These are phyloP conservation scores for Triplophysa tibetana DNA, from an alignment of 2,113 vertebrate genomes.

Conservation along the genomic window DNA sequence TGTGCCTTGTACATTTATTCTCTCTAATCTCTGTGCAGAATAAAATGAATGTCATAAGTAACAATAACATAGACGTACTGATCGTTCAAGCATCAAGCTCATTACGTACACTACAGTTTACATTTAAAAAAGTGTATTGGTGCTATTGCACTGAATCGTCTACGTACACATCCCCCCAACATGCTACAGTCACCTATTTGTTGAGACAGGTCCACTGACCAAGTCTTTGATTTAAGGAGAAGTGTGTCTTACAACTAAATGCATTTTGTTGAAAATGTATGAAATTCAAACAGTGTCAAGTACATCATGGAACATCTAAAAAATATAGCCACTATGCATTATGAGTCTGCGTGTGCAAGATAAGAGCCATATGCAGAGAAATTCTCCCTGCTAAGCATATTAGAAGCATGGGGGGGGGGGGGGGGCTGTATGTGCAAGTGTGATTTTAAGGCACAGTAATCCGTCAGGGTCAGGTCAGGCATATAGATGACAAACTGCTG, in stretches of 20 bases:
- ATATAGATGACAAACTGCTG: constrained; percentile 41
- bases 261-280: constrained; percentile 27
- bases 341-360: not conserved
- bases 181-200: not conserved
- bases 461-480: constrained; percentile 38
- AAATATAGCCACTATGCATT: constrained; percentile 15
- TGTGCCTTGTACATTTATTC: not conserved
- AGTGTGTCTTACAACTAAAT: constrained; percentile 3
- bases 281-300: constrained; percentile 9
- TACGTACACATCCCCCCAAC: not conserved
- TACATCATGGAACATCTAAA: not conserved
- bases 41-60: not conserved
- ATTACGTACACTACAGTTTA: too few relatives aligned
- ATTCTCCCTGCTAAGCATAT: constrained; percentile 19
- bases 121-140: not conserved
- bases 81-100: too few relatives aligned
- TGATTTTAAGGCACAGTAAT: constrained; percentile 29
- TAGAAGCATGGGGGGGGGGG: not conserved
- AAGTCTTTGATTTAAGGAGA: not conserved
- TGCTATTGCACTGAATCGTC: not conserved
- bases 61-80: not conserved
- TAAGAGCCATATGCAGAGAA: constrained; percentile 25
- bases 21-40: not conserved
- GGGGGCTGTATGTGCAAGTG: constrained; percentile 4
- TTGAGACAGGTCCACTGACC: not conserved